A percentile compares a stretch with the other conserved stretches of the same genome.
Conservation (phyloP, 2,888 invertebrate species). For the Phortica magna region DNA sequence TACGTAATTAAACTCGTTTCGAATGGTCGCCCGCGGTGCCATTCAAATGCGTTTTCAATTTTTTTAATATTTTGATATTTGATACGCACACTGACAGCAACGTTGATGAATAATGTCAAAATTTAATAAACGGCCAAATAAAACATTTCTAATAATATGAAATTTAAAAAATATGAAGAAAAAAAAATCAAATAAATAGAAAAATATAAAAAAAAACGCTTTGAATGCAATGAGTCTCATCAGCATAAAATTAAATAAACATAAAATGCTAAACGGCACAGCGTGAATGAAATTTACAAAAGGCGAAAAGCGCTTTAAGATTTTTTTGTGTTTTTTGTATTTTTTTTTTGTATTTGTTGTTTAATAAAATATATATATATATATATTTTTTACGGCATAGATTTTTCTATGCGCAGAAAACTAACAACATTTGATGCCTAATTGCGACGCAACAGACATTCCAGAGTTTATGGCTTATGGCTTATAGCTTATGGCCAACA, state of each 20-base stretch:
- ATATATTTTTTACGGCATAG: no score
- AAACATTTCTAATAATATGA: conserved; percentile 11
- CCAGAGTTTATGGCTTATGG: no score
- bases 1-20: conserved; percentile 39
- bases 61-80: conserved; percentile 6
- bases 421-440: conserved; percentile 36
- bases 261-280: conserved; percentile 71
- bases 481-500: background rate
- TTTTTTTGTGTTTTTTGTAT: background rate
- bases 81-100: conserved; percentile 6
- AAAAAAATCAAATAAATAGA: conserved; percentile 57
- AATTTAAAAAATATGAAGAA: conserved; percentile 1
- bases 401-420: conserved; percentile 27
- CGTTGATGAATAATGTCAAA: conserved; percentile 58
- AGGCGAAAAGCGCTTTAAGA: no score
- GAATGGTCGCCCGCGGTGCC: conserved; percentile 19
- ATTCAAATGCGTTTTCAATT: conserved; percentile 16
- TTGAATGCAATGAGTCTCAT: conserved; percentile 69
- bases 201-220: background rate
- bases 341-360: background rate
- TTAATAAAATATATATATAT: background rate
- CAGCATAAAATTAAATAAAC: conserved; percentile 72
- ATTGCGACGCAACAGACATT: conserved; percentile 36
- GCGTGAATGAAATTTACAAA: conserved; percentile 60
- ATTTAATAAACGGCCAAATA: conserved; percentile 43